Base-by-base conservation (phyloP, 1,140 invertebrate genomes). In the Brachionus sp. region DNA sequence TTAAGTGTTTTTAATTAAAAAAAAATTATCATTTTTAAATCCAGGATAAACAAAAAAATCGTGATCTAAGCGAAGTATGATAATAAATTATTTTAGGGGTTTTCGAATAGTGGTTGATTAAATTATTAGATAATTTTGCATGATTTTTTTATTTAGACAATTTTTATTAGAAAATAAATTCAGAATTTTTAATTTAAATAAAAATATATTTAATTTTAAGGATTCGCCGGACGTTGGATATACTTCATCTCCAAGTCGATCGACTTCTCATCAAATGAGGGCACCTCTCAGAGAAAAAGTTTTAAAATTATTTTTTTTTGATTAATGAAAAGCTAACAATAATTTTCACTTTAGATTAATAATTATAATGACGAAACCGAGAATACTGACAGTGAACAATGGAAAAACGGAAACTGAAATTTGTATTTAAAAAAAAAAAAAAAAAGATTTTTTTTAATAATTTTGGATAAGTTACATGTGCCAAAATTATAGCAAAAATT, bases 321-420 rank as follows among this genome's bases (percentile, higher is more conserved):
- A n/a, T 37, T 37, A 35, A 37, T 3, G n/a, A n/a, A n/a, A n/a
- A n/a, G n/a, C n/a, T n/a, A n/a, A n/a, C n/a, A n/a, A n/a, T 70
- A 37, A 29, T 16, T 16, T 39, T 70, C 16, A 16, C 7, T 66
- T 23, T 29, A 70, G 66, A 46, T 75, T 25, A 75, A 75, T 39
- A 70, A 42, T 13, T 75, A 75, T 39, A 57, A 10, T 37, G 77
- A 80, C 35, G 77, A 80, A 80, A 80, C 57, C 16, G 77, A 80
- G 37, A 80, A 80, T 80, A 66, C 57, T 4, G 77, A 80, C 29
- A 80, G 77, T 25, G 77, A 80, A 37, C 57, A 80, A 3, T 80
- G 77, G 77, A 53, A n/a, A 19, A 80, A 80, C 19, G 46, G 23
- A 57, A 80, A 66, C 33, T 66, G 29, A 80, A 13, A 37, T 46